A percentile compares a stretch with the other conserved stretches of the same genome.
phyloP scores from a whole-genome alignment of 2,113 vertebrate genomes.

The Ammospiza nelsoni region DNA sequence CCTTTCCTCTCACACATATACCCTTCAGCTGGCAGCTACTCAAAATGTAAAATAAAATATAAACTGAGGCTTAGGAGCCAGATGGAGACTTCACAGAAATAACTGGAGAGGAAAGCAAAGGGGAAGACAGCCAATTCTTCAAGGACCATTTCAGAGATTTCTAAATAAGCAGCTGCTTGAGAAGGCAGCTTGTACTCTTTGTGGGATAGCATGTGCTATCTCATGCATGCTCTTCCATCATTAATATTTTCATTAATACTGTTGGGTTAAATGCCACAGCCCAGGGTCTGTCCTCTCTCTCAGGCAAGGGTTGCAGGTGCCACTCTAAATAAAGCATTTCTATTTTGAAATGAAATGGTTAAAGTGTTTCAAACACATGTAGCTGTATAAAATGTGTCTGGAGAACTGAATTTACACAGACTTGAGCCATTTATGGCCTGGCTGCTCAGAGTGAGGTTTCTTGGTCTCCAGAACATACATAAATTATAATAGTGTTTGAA shows the following conservation, averaged over 20 bases:
- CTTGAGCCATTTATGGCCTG: background rate
- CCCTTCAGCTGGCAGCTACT: background rate
- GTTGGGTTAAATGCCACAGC: slow-evolving; percentile 10
- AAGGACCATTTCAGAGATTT: background rate
- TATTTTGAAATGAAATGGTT: background rate
- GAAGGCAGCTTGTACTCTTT: slow-evolving; percentile 31
- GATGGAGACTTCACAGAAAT: background rate
- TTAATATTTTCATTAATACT: background rate
- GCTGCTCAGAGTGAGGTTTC: background rate
- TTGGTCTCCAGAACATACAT: background rate
- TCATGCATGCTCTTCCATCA: background rate
- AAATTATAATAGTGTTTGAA: background rate
- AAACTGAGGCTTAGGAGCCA: background rate
- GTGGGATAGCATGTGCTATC: background rate
- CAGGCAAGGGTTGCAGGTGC: background rate
- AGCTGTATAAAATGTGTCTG: background rate
- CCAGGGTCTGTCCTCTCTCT: background rate
- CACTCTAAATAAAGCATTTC: background rate
- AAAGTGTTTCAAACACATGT: background rate
- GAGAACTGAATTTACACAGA: background rate
- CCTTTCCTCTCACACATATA: background rate
- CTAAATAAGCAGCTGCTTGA: slow-evolving; percentile 20
- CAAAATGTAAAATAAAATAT: background rate
- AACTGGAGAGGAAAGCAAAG: slow-evolving; percentile 5
- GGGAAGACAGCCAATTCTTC: background rate